phyloP scores from a whole-genome alignment of 92 coral and sea anemone species.

The Pocillopora meandrina region DNA sequence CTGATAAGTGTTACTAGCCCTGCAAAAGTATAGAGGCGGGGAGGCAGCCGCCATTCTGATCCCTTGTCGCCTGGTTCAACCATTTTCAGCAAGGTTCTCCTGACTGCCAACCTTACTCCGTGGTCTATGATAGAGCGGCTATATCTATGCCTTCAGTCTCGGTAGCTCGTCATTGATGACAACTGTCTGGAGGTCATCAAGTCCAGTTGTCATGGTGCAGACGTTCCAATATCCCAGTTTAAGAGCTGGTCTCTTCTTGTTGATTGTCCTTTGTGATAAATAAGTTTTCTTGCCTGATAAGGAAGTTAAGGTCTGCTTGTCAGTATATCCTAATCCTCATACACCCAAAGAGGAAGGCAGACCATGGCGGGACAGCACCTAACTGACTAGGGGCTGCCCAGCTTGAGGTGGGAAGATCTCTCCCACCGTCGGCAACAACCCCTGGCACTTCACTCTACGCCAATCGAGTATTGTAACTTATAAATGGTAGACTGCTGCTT shows the following conservation, averaged over 20 bases:
- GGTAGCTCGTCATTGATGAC: neutral
- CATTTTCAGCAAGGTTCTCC: slow-evolving; percentile 16
- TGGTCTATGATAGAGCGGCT: slow-evolving; percentile 20
- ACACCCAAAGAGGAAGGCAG: slow-evolving; percentile 66
- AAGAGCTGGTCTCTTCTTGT: slow-evolving; percentile 5
- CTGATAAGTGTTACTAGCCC: slow-evolving; percentile 26
- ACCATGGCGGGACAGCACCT: slow-evolving; percentile 58
- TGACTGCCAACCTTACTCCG: slow-evolving; percentile 30
- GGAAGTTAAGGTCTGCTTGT: slow-evolving; percentile 29
- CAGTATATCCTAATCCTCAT: slow-evolving; percentile 26
- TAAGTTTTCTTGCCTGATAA: neutral
- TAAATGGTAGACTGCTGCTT: too few relatives aligned
- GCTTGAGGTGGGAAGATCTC: slow-evolving; percentile 62
- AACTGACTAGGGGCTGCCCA: slow-evolving; percentile 68
- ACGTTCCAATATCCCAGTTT: slow-evolving; percentile 29
- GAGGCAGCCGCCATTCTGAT: slow-evolving; percentile 23
- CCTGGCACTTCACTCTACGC: slow-evolving; percentile 38
- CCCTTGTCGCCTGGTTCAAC: slow-evolving; percentile 5
- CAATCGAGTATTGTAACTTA: neutral
- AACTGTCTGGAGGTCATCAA: slow-evolving; percentile 25
- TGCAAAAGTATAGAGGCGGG: slow-evolving; percentile 14
- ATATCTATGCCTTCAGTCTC: slow-evolving; percentile 35
- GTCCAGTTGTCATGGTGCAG: slow-evolving; percentile 26
- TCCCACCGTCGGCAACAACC: slow-evolving; percentile 66
- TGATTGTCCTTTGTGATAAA: neutral